Evolutionary conservation across 2,113 vertebrate species (phyloP).

Genomic region (Percopsis transmontana): DNA sequence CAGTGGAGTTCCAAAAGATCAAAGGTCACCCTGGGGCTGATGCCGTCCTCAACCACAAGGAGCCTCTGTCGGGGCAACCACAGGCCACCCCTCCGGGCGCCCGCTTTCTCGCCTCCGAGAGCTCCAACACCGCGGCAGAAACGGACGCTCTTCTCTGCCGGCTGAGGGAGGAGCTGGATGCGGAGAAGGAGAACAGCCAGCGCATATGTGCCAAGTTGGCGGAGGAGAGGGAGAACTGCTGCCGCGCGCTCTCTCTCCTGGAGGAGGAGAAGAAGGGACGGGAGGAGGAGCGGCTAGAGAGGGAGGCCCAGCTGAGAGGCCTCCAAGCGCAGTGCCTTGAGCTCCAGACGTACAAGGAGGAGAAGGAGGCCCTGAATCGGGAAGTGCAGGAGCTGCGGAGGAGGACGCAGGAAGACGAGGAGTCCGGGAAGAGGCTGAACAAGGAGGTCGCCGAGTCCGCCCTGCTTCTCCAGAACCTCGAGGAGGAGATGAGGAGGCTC

Average conservation of each 20-base stretch:
- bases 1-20: conserved; percentile 70
- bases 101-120: conserved; percentile 20
- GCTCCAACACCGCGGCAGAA: conserved; percentile 42
- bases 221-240: conserved; percentile 59
- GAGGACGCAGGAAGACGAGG: conserved; percentile 59
- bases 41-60: conserved; percentile 53
- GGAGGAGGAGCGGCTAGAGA: conserved; percentile 64
- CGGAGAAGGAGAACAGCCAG: conserved; percentile 55
- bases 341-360: conserved; percentile 71
- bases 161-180: conserved; percentile 70
- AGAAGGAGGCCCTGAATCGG: conserved; percentile 77
- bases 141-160: conserved; percentile 48
- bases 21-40: conserved; percentile 63
- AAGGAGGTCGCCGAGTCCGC: conserved; percentile 57
- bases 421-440: conserved; percentile 55
- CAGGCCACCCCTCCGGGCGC: conserved; percentile 32
- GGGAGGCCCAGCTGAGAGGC: conserved; percentile 64
- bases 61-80: conserved; percentile 57
- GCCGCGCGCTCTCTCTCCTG: conserved; percentile 63
- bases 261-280: conserved; percentile 67
- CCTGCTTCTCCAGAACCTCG: conserved; percentile 56
- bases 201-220: conserved; percentile 57
- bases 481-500: conserved; percentile 52
- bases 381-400: conserved; percentile 74
- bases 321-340: conserved; percentile 70